Base-by-base conservation (phyloP, 2,888 invertebrate genomes). In the Diarsia rubi region DNA sequence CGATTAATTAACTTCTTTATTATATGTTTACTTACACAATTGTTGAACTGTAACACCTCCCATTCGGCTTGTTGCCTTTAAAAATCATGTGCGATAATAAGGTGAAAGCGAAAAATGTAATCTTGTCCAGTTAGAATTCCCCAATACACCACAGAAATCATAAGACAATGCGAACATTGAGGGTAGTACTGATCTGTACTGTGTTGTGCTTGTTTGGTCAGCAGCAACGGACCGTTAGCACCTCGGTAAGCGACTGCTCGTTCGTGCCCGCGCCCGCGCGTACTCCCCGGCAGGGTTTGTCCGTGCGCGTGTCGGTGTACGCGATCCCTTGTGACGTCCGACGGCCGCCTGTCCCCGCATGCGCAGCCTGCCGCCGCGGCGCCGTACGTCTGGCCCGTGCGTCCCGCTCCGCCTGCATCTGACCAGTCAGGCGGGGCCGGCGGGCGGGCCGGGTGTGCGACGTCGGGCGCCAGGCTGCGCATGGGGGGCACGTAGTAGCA, bases 161-260 rank as follows among this genome's bases (percentile, higher is more conserved):
- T 90, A 91, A 91, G 88, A 90, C 86, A 90, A 91, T 93, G 91
- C 93, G 90, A 94, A 93, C 90, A 92, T 93, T 92, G 93, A 92
- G 95, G 94, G 94, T 93, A 93, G 94, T 94, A 96, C 95, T 96
- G 96, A 96, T 94, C 90, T 94, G 95, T 94, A 94, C 95, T 94
- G 92, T 95, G 94, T 96, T 96, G 93, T 95, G 95, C 96, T 96
- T 96, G 95, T 96, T 95, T 95, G 96, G 95, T 95, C 96, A 95
- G 96, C 96, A 95, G 96, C 96, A 92, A 95, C 96, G 96, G 96
- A 95, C 95, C 96, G 96, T 93, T 96, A 96, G 96, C 94, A 91
- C 93, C 95, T 95, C 95, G 96, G 96, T 96, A 96, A 96, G 96
- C 95, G 94, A 93, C 91, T 91, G 90, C 90, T 89, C 92, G 93